Base-by-base conservation (phyloP, 2,113 vertebrate genomes). In the Cephalopterus ornatus region DNA sequence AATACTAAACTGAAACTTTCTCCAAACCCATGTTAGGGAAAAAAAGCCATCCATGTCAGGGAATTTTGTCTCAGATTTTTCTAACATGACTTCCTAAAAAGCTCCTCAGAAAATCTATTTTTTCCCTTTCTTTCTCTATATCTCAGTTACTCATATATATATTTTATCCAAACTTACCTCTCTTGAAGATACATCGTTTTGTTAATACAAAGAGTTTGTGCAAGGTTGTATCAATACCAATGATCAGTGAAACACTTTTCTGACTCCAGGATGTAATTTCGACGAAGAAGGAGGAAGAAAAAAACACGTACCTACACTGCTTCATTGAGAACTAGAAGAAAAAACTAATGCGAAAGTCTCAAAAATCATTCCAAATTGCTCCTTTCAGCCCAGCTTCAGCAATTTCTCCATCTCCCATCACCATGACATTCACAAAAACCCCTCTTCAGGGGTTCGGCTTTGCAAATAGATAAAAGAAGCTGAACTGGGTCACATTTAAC, bases 281-380 rank as follows among this genome's bases (percentile, higher is more conserved):
- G 22, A 59, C 11, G 12, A 14, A 30, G 17, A 24, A 35, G 21
- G 5, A 39, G 6, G 6, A n/a, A 61, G 7, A 74, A 35, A 26
- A 41, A 74, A 8, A 0, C 10, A 21, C 5, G 1, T 11, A 4
- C 22, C 15, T 67, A 11, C 74, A 47, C 8, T 30, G 4, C 71
- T 85, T 55, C 24, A 17, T 46, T 3, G 8, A 84, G 87, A 93
- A 32, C 20, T 49, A 35, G 32, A 67, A 63, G 12, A 26, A 55
- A 53, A 33, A 65, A 11, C 9, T 65, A 44, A 17, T 30, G 4
- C 27, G 42, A 89, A 89, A 73, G 37, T 41, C 37, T 50, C 32
- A 67, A 78, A 87, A 88, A 61, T 47, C 1, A 32, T 72, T 78
- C 15, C 30, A 23, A 89, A 81, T 23, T 44, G 19, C 7, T 70